Evolutionary conservation across 2,797 vertebrate genomes (phyloP).

Genomic region (Cygnus olor): DNA sequence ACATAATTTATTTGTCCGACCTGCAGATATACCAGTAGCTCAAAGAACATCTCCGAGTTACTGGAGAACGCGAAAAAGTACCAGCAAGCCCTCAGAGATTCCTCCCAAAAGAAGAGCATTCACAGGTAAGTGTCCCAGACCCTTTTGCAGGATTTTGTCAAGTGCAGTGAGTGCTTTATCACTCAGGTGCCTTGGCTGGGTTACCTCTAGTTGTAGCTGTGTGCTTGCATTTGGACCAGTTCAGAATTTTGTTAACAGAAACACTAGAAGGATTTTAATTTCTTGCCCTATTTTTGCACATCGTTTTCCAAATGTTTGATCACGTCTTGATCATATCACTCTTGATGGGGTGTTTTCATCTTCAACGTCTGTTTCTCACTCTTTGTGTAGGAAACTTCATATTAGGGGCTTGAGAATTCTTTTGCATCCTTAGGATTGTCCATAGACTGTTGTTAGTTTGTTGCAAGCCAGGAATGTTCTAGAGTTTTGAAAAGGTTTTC

Average conservation of each 20-base stretch:
- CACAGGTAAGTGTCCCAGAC: conserved; percentile 53
- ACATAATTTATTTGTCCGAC: conserved; percentile 61
- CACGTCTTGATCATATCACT: not conserved
- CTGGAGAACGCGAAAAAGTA: conserved; percentile 71
- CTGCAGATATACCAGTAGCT: conserved; percentile 69
- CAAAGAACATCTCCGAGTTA: conserved; percentile 74
- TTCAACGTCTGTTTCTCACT: not conserved
- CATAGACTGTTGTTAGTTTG: not conserved
- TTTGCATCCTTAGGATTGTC: not conserved
- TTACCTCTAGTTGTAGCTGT: not conserved
- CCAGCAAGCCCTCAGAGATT: conserved; percentile 69
- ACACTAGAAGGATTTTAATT: not conserved
- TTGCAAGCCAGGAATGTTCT: not conserved
- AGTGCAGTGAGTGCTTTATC: not conserved
- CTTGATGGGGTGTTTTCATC: not conserved
- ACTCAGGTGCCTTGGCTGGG: too few relatives aligned
- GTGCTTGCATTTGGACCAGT: not conserved
- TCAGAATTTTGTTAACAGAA: not conserved
- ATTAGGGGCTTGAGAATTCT: not conserved
- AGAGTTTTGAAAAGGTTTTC: not conserved
- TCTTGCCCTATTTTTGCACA: not conserved
- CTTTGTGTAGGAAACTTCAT: not conserved
- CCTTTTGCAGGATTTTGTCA: too few relatives aligned
- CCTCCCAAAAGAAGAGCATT: conserved; percentile 73
- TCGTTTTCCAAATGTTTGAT: too few relatives aligned